Base-by-base conservation (phyloP, 2,797 vertebrate species). In the Bradypodion ventrale region DNA sequence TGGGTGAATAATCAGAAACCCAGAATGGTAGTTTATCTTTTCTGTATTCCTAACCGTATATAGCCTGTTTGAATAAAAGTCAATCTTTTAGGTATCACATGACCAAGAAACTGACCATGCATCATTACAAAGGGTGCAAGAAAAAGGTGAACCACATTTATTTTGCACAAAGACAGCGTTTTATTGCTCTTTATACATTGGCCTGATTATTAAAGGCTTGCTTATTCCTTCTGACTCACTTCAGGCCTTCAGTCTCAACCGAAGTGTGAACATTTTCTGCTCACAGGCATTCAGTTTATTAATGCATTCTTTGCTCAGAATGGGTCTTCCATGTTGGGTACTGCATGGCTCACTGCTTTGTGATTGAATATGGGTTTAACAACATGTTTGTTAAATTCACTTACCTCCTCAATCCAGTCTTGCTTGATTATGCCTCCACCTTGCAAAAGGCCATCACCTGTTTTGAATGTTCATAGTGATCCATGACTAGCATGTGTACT, bases 201-300 rank as follows among this genome's bases (percentile, higher is more conserved):
- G 5, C 66, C 40, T 42, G n/a, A 49, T 35, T 59, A 5, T 29
- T 69, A 69, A 56, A 35, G 13, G 44, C 46, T 68, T 52, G n/a
- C 15, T 40, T 49, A 10, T 69, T 80, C 5, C 32, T 56, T 29
- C 35, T 69, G 32, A 69, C 46, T 66, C 19, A 15, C 25, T 72
- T 72, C 4, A 74, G 29, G 72, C 72, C 46, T 49, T 66, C 35
- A 21, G n/a, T 68, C 78, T 79, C 65, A 46, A 52, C 78, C 49
- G 63, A 80, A 80, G 49, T 19, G 32, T 69, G 78, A 80, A 80
- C 40, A 66, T 68, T 49, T n/a, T 79, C 63, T 80, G 7, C 63
- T 80, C 32, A 69, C 46, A 80, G 23, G 19, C 49, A 52, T 37
- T 68, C 32, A 27, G 37, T 56, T 29, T 37, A 37, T 69, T 69